Evolutionary conservation across 2,888 invertebrate genomes (phyloP), one percentile per base, ranked within the genome.

Genomic region (Nectonema munidae): DNA sequence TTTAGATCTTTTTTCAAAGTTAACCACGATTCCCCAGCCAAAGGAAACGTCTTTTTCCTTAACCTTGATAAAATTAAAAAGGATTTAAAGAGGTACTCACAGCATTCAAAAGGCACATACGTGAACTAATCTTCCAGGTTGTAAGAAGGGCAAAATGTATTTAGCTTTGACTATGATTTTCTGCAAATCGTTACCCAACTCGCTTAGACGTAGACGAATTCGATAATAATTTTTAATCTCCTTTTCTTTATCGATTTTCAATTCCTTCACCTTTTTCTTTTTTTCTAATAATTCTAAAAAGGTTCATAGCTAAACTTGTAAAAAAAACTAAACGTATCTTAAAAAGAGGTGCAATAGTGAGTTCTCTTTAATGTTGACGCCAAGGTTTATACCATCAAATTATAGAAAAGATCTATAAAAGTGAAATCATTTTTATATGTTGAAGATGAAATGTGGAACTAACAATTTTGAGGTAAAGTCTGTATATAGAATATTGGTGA

Each of bases 11-110:
- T 73, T 74, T 48, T 72, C 70, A 51, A 76, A 81, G 56, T 79
- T 81, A 2, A 95, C 67, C 38, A 95, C 68, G 35, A 77, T 72
- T 9, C 83, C 83, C 89, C 95, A 99, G 48, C 81, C 86, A 54
- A 77, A 89, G 49, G 75, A 72, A 45, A 70, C 64, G 21, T 67
- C 67, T 32, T 69, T 71, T 45, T 70, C 70, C 57, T 73, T 71
- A 3, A 75, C 64, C 70, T 73, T 45, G 9, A 42, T 46, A 44
- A 30, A 5, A 37, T 30, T 18, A n/a, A 44, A n/a, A 28, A 18
- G 41, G 18, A 18, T 11, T 28, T 21, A 25, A 29, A 33, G 39
- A 32, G 49, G 50, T 36, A 37, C 21, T 44, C 9, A 17, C 13
- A 15, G 13, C 11, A 3, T 6, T 13, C 11, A 39, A 41, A 30